Conservation (phyloP, 2,888 invertebrate species). For the Cephus nigrinus region DNA sequence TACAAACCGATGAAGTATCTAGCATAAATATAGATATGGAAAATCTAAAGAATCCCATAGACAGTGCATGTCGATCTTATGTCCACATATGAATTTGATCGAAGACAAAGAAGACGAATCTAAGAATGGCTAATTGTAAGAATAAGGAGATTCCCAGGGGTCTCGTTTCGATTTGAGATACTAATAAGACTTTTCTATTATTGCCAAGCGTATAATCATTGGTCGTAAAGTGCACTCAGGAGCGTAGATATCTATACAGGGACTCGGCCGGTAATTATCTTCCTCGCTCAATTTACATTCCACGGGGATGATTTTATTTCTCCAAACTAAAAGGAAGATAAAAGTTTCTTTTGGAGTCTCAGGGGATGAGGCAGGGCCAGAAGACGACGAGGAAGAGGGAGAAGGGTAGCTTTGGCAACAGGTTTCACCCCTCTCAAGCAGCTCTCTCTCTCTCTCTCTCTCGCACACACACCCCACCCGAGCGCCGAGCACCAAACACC, state of each 20-base stretch:
- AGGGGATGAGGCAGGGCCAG: conserved; percentile 22
- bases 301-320: conserved; percentile 40
- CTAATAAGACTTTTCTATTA: conserved; percentile 40
- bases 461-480: background rate
- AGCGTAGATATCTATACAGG: conserved; percentile 18
- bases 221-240: conserved; percentile 41
- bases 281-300: conserved; percentile 37
- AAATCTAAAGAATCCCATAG: background rate
- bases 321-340: conserved; percentile 31
- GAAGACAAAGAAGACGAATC: background rate
- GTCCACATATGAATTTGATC: background rate
- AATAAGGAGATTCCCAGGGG: background rate
- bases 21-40: no score
- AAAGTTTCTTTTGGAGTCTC: conserved; percentile 19
- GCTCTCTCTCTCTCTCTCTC: conserved; percentile 10
- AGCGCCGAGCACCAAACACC: conserved; percentile 6
- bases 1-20: no score
- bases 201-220: conserved; percentile 45
- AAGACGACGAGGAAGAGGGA: conserved; percentile 24
- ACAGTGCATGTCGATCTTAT: no score
- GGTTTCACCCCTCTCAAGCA: conserved; percentile 53
- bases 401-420: conserved; percentile 55
- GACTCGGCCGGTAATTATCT: conserved; percentile 11
- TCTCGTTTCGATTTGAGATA: conserved; percentile 38
- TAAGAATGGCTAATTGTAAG: background rate